Evolutionary conservation across 2,113 vertebrate genomes (phyloP).

Genomic region (Peromyscus leucopus): DNA sequence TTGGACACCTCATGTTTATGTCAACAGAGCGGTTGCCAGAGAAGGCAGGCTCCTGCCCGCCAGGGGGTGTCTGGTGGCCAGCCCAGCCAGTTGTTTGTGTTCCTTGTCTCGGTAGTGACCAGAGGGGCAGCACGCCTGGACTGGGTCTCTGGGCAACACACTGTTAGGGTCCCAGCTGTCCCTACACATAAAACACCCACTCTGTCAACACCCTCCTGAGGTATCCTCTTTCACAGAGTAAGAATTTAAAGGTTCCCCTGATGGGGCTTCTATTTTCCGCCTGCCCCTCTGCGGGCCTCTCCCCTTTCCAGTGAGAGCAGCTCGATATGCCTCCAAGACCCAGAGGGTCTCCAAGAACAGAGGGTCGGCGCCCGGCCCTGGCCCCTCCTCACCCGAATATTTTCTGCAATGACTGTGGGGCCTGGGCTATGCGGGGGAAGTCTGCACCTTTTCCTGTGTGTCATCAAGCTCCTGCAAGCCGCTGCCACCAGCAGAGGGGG

Average conservation of each 20-base stretch:
- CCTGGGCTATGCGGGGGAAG: not conserved
- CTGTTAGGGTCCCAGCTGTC: slow-evolving; percentile 89
- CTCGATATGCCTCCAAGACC: not conserved
- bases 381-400: not conserved
- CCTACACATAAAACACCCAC: slow-evolving; percentile 80
- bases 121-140: slow-evolving; percentile 62
- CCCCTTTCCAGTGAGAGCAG: not conserved
- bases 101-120: slow-evolving; percentile 85
- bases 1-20: slow-evolving; percentile 67
- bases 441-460: not conserved
- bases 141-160: slow-evolving; percentile 83
- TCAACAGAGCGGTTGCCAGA: slow-evolving; percentile 58
- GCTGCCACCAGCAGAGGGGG: not conserved
- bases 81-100: slow-evolving; percentile 74
- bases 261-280: slow-evolving; percentile 56
- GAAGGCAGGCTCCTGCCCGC: slow-evolving; percentile 30
- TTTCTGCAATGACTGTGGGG: slow-evolving; percentile 42
- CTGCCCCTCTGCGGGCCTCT: slow-evolving; percentile 9
- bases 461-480: not conserved
- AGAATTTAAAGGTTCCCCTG: slow-evolving; percentile 83
- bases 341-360: not conserved
- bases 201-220: slow-evolving; percentile 66
- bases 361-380: not conserved
- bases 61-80: not conserved
- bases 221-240: slow-evolving; percentile 85